Conservation (phyloP, 2,797 vertebrate genomes). For the Fistularia tabacaria region DNA sequence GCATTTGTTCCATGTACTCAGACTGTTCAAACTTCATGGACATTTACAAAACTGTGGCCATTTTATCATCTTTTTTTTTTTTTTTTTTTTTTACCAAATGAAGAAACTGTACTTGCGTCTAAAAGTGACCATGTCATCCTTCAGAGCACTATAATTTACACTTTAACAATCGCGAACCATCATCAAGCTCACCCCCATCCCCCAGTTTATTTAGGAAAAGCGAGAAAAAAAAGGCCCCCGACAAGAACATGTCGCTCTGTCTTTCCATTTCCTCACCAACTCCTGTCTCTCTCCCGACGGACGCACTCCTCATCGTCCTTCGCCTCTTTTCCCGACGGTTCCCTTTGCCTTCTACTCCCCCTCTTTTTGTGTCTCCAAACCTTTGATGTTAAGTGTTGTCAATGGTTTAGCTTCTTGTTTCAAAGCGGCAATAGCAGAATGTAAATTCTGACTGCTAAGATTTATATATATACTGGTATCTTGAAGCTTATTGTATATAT, state of each 20-base stretch:
- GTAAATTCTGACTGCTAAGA: conserved; percentile 95
- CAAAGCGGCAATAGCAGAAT: conserved; percentile 93
- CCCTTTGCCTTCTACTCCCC: conserved; percentile 65
- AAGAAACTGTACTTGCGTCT: conserved; percentile 59
- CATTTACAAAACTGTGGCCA: conserved; percentile 50
- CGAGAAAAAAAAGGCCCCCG: conserved; percentile 9
- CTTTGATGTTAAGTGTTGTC: conserved; percentile 96
- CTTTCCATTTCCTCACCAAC: conserved; percentile 32
- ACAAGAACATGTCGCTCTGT: conserved; percentile 27
- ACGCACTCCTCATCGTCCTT: conserved; percentile 54
- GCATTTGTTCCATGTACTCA: conserved; percentile 51
- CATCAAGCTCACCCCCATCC: conserved; percentile 13
- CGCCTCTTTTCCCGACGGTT: conserved; percentile 44
- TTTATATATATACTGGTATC: conserved; percentile 98
- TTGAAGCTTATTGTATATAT: conserved; percentile 99
- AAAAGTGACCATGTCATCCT: conserved; percentile 53
- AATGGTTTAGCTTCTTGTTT: conserved; percentile 92
- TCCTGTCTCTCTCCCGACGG: conserved; percentile 47
- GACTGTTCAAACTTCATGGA: conserved; percentile 55
- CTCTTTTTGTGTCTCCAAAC: conserved; percentile 85
- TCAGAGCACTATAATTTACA: conserved; percentile 16
- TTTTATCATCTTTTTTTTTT: conserved; percentile 9
- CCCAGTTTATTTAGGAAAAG: neutral
- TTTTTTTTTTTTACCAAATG: conserved; percentile 49
- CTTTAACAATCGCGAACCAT: conserved; percentile 5